Evolutionary conservation across 2,113 vertebrate species (phyloP), one percentile per base, ranked within the genome.

Genomic region (Tor tambroides): DNA sequence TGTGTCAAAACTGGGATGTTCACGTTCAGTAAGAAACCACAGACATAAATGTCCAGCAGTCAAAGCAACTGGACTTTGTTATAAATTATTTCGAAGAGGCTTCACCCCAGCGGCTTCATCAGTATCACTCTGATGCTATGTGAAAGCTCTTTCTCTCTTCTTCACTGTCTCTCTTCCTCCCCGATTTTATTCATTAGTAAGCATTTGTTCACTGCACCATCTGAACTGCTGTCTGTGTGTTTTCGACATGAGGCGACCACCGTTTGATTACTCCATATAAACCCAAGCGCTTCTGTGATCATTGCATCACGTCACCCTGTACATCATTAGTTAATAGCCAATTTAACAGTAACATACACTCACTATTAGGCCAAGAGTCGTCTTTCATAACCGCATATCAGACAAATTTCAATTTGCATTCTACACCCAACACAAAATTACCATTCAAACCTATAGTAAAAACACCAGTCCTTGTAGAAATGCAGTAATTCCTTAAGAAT

Each of bases 131-230:
- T 72, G 67, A 84, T 84, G 46, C 28, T 38, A 30, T 30, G 80
- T 69, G 80, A 82, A 82, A 49, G 41, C 74, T 21, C 80, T 83
- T 75, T 71, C 59, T 83, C 65, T 74, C 30, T 65, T 21, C n/a
- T 32, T 30, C 56, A 43, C 41, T 80, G 35, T 79, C 65, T 84
- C 54, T 86, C 26, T 89, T 54, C 78, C 69, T 81, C 56, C 71
- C 76, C 76, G 88, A 80, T 87, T 86, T 85, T 90, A 77, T 93
- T 92, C 93, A 94, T 94, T 93, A 93, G 91, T 88, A 91, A 87
- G 88, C 91, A 91, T 93, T 94, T 95, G 90, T 92, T 94, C 92
- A 91, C 91, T 93, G 91, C 90, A 90, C 89, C 92, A 90, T 92
- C 94, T 93, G 92, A 93, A 88, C 90, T 89, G 79, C 88, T 90